Conservation (phyloP, 2,113 vertebrate genomes). For the Forbesichthys papilliferus region DNA sequence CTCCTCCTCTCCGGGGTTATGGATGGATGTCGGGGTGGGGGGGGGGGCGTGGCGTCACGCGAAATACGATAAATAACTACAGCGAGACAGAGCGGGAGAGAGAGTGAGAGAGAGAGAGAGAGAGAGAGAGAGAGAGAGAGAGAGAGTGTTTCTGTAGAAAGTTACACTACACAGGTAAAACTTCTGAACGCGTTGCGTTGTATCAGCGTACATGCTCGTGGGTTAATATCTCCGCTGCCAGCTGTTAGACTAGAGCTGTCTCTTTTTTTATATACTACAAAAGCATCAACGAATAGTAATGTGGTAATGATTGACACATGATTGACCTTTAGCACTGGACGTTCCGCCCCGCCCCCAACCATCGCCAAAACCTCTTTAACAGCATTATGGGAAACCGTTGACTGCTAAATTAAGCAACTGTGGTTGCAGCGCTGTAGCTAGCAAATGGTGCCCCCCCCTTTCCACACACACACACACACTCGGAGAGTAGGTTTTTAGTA, state of each 20-base stretch:
- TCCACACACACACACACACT: slow-evolving; percentile 2
- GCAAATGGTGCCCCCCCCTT: background rate
- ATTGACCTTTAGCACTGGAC: no score
- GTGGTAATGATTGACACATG: no score
- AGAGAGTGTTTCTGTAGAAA: background rate
- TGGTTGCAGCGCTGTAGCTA: background rate
- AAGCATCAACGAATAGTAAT: no score
- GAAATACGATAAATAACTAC: background rate
- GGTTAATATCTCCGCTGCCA: no score
- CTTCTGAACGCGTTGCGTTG: no score
- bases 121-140: background rate
- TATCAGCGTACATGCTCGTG: no score
- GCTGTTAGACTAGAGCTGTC: no score
- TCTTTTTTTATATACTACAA: no score
- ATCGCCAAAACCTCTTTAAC: no score
- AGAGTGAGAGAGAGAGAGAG: background rate
- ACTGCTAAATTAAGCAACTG: background rate
- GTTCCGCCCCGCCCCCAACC: no score
- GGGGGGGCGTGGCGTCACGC: background rate
- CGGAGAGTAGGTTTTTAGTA: background rate
- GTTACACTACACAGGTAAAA: background rate
- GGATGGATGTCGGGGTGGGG: no score
- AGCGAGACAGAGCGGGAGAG: background rate
- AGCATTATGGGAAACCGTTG: background rate
- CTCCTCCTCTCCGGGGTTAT: no score